Percentiles rank a stretch among this genome's conserved stretches.
Conservation (phyloP, 2,113 vertebrate species). For the Channa argus region DNA sequence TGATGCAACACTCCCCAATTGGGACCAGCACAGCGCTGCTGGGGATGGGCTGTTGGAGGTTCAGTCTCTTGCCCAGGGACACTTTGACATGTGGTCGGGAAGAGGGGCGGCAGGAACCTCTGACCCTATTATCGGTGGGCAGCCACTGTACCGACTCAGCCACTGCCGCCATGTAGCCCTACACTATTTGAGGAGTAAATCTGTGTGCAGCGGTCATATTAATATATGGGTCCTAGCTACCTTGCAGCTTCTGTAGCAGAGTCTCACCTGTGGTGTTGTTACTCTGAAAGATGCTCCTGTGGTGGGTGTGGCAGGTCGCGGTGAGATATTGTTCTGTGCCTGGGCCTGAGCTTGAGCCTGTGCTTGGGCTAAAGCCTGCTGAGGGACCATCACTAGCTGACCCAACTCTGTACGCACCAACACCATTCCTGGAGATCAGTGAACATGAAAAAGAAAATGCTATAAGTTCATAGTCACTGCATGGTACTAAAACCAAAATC, state of each 20-base stretch:
- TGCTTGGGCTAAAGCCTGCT: constrained; percentile 87
- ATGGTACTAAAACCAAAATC: neutral
- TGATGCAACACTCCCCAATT: no score
- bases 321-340: constrained; percentile 85
- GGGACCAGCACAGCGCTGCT: no score
- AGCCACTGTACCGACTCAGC: no score
- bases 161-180: no score
- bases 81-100: no score
- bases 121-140: no score
- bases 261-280: constrained; percentile 85
- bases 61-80: no score
- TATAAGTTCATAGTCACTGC: neutral
- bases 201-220: neutral
- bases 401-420: constrained; percentile 89
- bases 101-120: no score
- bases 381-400: constrained; percentile 90
- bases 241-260: neutral
- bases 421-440: constrained; percentile 85
- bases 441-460: constrained; percentile 8
- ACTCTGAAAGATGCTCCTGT: constrained; percentile 86
- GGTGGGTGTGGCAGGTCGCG: constrained; percentile 85
- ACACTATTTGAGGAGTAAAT: neutral
- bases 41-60: no score
- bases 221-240: neutral
- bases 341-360: constrained; percentile 85